Percentiles rank a stretch among this genome's conserved stretches.
Evolutionary conservation across 2,113 vertebrate species (phyloP).

Genomic region (Dendropsophus ebraccatus): DNA sequence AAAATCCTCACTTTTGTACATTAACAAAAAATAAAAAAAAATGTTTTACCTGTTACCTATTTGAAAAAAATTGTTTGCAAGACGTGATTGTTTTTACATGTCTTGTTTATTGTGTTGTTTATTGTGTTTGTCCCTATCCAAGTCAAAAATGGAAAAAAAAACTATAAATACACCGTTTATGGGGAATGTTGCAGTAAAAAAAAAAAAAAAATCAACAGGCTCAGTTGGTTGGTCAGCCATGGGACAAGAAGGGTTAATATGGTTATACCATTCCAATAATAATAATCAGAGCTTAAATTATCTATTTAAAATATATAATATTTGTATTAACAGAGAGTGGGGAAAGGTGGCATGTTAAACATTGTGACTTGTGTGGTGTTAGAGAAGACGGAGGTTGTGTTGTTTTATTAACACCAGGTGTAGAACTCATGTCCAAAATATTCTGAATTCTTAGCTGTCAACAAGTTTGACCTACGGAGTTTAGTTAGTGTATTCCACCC

Average conservation of each 20-base stretch:
- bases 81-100: not conserved
- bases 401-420: slow-evolving; percentile 42
- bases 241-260: no score
- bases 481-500: not conserved
- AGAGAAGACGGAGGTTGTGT: not conserved
- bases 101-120: no score
- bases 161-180: not conserved
- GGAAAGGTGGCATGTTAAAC: not conserved
- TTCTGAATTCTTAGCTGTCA: slow-evolving; percentile 46
- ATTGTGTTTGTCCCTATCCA: not conserved
- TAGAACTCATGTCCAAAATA: slow-evolving; percentile 28
- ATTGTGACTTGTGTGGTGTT: not conserved
- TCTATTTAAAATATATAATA: not conserved
- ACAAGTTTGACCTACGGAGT: slow-evolving; percentile 16
- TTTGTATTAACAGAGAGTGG: not conserved
- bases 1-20: no score
- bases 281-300: not conserved
- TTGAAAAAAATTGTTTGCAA: not conserved
- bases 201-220: no score
- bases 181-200: no score
- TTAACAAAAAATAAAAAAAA: no score
- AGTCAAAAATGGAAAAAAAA: not conserved
- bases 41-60: no score
- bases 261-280: not conserved
- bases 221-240: no score